These are phyloP conservation scores for Osmerus eperlanus DNA, from an alignment of 2,113 vertebrate species.

Conservation along the genomic window DNA sequence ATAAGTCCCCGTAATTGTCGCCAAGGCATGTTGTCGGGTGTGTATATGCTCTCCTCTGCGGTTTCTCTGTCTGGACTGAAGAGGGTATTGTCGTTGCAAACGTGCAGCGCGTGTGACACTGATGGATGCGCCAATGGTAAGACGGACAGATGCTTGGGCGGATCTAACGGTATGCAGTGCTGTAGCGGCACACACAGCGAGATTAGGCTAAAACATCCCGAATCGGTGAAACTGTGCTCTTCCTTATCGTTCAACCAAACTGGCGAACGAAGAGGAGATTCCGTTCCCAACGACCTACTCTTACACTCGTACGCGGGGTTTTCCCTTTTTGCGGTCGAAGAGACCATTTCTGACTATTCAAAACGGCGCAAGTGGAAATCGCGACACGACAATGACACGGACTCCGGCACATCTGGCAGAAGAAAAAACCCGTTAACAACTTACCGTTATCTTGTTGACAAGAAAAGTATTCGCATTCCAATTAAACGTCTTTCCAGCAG, in stretches of 20 bases:
- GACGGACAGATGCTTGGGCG: conserved; percentile 98
- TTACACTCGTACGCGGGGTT: conserved; percentile 40
- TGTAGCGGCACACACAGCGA: conserved; percentile 67
- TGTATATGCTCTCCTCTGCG: conserved; percentile 55
- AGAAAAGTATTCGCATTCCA: conserved; percentile 60
- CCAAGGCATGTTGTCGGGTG: conserved; percentile 39
- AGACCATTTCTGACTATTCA: conserved; percentile 51
- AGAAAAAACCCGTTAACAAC: conserved; percentile 64
- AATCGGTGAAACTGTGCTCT: conserved; percentile 60
- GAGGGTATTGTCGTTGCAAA: conserved; percentile 69
- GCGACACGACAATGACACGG: conserved; percentile 57
- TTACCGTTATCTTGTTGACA: conserved; percentile 75
- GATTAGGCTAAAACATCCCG: conserved; percentile 69
- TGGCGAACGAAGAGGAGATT: conserved; percentile 43
- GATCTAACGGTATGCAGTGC: conserved; percentile 81
- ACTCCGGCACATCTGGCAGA: conserved; percentile 72
- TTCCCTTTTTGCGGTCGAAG: conserved; percentile 61
- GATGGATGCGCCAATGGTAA: conserved; percentile 93
- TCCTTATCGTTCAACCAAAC: conserved; percentile 32
- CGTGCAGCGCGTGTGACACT: conserved; percentile 82
- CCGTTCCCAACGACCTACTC: conserved; percentile 30
- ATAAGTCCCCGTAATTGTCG: conserved; percentile 6
- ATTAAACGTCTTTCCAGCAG: conserved; percentile 55
- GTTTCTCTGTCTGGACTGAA: conserved; percentile 49
- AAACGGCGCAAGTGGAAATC: conserved; percentile 56